Base-by-base conservation (phyloP, 2,113 vertebrate genomes). In the Dryoscopus gambensis region DNA sequence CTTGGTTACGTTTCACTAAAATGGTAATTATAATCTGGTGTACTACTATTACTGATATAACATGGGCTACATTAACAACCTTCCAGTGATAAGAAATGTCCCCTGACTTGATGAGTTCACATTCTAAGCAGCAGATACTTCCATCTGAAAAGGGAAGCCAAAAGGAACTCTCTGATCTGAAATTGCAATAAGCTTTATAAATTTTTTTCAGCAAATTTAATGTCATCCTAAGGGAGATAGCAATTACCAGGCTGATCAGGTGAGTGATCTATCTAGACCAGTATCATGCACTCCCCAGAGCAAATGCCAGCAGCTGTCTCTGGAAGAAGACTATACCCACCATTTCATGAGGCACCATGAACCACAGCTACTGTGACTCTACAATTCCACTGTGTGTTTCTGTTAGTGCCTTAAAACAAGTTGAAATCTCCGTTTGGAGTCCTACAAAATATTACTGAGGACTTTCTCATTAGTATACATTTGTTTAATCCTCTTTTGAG, bases 401-500 rank as follows among this genome's bases (percentile, higher is more conserved):
- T 53, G 27, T 64, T 71, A 92, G 68, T 75, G 40, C 44, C 53
- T 87, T 87, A 71, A 84, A 90, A 67, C 14, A 89, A 92, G 79
- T 40, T 59, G 33, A 89, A 84, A 91, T 59, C 39, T 90, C 64
- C 94, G 78, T 84, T 28, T 74, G 22, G 64, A 92, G 83, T 78
- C 39, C 64, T 78, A 91, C 12, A 87, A 84, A 95, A 95, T 81
- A 64, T 44, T 84, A 79, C 84, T 27, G 65, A 91, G 52, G 49
- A 91, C 65, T 89, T 96, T 92, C 74, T 94, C 81, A 92, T 95
- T 91, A 91, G 31, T 64, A 75, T 56, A 60, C 22, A 52, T 49
- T 84, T 84, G 24, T 64, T 89, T 93, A 97, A 95, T 95, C 89
- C 62, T 88, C 93, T 95, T 94, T 91, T 82, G 60, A 93, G 25